These are phyloP conservation scores for Varroa destructor DNA, from an alignment of 1,140 invertebrate genomes.

Conservation along the genomic window DNA sequence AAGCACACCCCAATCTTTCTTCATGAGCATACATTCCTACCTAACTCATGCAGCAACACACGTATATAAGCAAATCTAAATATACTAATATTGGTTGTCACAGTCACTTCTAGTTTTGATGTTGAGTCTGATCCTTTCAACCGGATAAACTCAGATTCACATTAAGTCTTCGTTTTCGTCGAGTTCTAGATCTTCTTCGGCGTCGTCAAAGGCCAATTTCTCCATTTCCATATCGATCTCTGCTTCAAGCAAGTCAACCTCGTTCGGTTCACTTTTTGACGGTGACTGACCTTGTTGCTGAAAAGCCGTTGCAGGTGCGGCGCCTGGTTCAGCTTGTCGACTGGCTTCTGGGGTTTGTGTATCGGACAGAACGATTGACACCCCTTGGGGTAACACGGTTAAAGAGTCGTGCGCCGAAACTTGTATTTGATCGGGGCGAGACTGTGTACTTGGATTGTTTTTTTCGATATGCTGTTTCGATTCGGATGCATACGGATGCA, in stretches of 20 bases:
- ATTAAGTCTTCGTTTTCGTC: conserved; percentile 29
- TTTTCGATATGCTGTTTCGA: conserved; percentile 19
- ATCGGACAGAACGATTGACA: background rate
- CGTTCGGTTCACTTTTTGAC: conserved; percentile 14
- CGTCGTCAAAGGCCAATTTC: conserved; percentile 50
- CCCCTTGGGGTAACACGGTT: background rate
- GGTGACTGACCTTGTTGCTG: conserved; percentile 32
- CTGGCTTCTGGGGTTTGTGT: conserved; percentile 41
- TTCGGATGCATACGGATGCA: background rate
- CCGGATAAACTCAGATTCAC: no score
- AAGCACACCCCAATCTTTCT: no score
- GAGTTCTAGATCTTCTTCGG: conserved; percentile 49
- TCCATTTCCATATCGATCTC: conserved; percentile 52
- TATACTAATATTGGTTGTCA: no score
- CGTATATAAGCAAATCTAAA: no score
- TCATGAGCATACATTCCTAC: no score
- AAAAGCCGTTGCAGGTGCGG: conserved; percentile 37
- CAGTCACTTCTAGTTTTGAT: no score
- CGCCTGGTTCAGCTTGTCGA: conserved; percentile 44
- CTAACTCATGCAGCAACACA: no score
- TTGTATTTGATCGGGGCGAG: conserved; percentile 52
- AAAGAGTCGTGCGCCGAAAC: conserved; percentile 44
- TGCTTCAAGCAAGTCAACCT: conserved; percentile 40
- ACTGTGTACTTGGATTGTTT: conserved; percentile 45
- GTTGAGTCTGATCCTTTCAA: no score